These are phyloP conservation scores for Malacoctenus gilli DNA, from an alignment of 2,797 vertebrate genomes.

Conservation along the genomic window DNA sequence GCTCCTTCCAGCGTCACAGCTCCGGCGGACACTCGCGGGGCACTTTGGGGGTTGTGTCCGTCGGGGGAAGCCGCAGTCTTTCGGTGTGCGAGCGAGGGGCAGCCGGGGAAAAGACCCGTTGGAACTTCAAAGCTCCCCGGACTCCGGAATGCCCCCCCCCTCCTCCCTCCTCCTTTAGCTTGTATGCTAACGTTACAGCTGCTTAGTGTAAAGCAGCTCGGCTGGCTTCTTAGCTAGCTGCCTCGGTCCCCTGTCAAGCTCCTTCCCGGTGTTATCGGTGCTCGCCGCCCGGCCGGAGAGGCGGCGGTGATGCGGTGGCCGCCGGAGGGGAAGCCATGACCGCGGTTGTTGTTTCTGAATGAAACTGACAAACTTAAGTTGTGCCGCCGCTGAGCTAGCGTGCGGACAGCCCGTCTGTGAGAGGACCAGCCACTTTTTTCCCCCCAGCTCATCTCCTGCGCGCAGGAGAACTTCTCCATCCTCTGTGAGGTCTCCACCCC, in stretches of 20 bases:
- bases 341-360: no score
- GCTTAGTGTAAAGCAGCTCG: constrained; percentile 48
- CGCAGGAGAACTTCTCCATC: no score
- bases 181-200: constrained; percentile 69
- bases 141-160: constrained; percentile 40
- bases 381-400: no score
- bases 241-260: constrained; percentile 10
- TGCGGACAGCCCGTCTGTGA: no score
- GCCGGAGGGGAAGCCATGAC: background rate
- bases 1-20: background rate
- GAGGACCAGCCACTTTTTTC: no score
- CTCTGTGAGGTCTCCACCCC: no score
- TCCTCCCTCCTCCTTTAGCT: constrained; percentile 60
- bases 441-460: no score
- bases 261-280: constrained; percentile 3
- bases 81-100: constrained; percentile 7
- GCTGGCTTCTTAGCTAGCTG: constrained; percentile 46
- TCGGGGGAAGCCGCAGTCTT: background rate
- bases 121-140: constrained; percentile 68
- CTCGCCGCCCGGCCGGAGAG: constrained; percentile 2
- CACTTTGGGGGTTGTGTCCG: background rate
- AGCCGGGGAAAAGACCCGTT: constrained; percentile 4
- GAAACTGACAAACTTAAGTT: no score
- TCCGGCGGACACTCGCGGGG: background rate
- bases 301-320: constrained; percentile 13